phyloP scores from a whole-genome alignment of 2,888 invertebrate species.

The Volucella inanis region DNA sequence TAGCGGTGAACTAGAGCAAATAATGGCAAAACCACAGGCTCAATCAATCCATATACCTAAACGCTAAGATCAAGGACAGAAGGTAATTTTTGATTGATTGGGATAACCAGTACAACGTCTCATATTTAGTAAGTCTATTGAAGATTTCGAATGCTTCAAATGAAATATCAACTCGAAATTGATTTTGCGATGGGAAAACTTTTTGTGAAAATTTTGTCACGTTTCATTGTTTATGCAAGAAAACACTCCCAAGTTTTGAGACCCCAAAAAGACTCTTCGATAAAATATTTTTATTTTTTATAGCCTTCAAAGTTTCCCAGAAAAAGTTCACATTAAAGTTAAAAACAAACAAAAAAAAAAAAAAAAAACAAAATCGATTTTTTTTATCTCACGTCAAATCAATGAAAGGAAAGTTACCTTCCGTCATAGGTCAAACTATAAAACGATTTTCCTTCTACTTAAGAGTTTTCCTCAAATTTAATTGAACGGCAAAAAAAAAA shows the following conservation, averaged over 20 bases:
- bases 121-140: no score
- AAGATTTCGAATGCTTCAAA: no score
- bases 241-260: not conserved
- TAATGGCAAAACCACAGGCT: no score
- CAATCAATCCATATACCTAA: no score
- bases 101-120: no score
- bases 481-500: slow-evolving; percentile 14
- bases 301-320: not conserved
- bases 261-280: not conserved
- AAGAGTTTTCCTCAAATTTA: slow-evolving; percentile 18
- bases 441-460: slow-evolving; percentile 14
- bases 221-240: not conserved
- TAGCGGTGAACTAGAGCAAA: no score
- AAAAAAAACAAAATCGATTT: not conserved
- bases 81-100: no score
- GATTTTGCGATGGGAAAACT: no score
- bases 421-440: slow-evolving; percentile 13
- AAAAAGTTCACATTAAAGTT: slow-evolving; percentile 4
- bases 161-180: no score
- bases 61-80: no score
- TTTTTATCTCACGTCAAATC: slow-evolving; percentile 39
- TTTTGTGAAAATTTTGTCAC: no score
- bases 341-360: not conserved
- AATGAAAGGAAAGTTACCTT: slow-evolving; percentile 59
- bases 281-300: slow-evolving; percentile 4